Base-by-base conservation (phyloP, 2,888 invertebrate species). In the Rhagonycha fulva region DNA sequence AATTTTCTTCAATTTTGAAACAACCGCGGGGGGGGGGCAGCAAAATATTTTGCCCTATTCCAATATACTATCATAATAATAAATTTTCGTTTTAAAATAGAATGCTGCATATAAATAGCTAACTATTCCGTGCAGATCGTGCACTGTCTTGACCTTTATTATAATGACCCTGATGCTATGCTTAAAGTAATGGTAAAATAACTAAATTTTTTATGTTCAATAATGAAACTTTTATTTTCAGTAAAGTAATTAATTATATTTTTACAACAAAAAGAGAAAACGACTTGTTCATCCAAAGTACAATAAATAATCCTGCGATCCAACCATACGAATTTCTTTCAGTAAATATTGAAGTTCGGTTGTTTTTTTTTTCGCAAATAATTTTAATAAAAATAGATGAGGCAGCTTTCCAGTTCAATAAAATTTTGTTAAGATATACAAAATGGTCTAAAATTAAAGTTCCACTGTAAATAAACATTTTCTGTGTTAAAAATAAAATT, bases 61-160 rank as follows among this genome's bases (percentile, higher is more conserved):
- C 47, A n/a, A 47, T 47, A n/a, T 28, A 47, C n/a, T 24, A n/a
- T n/a, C n/a, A 47, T 4, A 47, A 47, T 47, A 47, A n/a, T 47
- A 68, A 68, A 68, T 68, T 68, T 19, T 47, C 68, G 28, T 68
- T 74, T 63, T 23, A 62, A 71, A 75, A 68, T 71, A 71, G 71
- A 71, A 71, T 68, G 71, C 24, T 47, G 47, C n/a, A 62, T 73
- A 76, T 76, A 76, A 76, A 76, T 76, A 76, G 70, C 47, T 32
- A 70, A 68, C 26, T 69, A 70, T 73, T 76, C 74, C 76, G 76
- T 77, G 77, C 77, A 72, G 71, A 70, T 77, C 74, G 75, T 77
- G 74, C 72, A 75, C 70, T 62, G 74, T 77, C 74, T 75, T 77
- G 77, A 77, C 77, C 77, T 77, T 77, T 77, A 71, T 47, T 71